Percentiles rank a stretch among this genome's conserved stretches.
Evolutionary conservation across 2,888 invertebrate species (phyloP).

Genomic region (Limnephilus rhombicus): DNA sequence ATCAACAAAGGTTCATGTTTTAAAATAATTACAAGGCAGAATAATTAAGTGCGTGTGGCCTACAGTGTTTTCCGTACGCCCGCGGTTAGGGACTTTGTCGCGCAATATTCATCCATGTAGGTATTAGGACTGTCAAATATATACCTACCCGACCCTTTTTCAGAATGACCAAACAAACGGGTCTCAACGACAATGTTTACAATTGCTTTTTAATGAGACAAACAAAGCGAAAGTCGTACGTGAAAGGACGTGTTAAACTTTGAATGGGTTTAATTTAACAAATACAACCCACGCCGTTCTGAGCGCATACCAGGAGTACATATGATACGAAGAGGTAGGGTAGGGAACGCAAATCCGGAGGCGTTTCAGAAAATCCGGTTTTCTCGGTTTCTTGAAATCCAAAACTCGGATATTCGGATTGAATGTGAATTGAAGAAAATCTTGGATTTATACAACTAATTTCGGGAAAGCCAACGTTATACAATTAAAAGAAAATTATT

Average conservation of each 20-base stretch:
- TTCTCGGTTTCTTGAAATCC: no score
- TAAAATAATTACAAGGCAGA: not conserved
- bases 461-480: no score
- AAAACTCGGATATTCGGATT: no score
- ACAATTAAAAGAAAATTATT: no score
- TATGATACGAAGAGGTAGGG: slow-evolving; percentile 32
- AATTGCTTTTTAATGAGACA: slow-evolving; percentile 60
- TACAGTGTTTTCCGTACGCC: not conserved
- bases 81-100: not conserved
- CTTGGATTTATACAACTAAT: no score
- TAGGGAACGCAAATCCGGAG: no score
- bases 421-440: no score
- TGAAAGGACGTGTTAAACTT: slow-evolving; percentile 55
- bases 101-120: not conserved
- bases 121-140: not conserved
- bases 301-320: slow-evolving; percentile 57
- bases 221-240: slow-evolving; percentile 58
- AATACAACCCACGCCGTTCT: slow-evolving; percentile 61
- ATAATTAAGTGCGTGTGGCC: not conserved
- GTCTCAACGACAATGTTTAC: slow-evolving; percentile 45
- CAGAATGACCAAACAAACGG: slow-evolving; percentile 14
- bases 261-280: slow-evolving; percentile 63
- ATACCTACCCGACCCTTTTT: slow-evolving; percentile 5
- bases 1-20: not conserved
- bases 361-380: no score